phyloP scores from a whole-genome alignment of 2,113 vertebrate species.

The Pelvicachromis taeniatus region DNA sequence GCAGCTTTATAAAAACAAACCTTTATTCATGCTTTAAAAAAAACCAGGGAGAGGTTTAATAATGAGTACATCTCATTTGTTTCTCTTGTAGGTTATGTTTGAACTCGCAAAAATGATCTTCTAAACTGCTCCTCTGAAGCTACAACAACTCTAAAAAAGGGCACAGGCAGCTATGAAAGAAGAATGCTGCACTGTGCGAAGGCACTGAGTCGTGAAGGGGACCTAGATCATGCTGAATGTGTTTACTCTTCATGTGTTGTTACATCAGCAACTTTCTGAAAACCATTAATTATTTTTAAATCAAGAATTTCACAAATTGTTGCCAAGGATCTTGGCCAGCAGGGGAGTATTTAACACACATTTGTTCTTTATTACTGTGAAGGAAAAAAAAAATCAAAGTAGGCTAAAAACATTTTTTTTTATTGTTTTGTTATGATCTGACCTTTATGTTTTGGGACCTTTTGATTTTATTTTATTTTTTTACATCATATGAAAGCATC shows the following conservation, averaged over 20 bases:
- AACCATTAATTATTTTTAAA: background rate
- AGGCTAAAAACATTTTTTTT: background rate
- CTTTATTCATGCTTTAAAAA: background rate
- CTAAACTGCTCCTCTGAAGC: slow-evolving; percentile 50
- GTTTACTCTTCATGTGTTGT: slow-evolving; percentile 29
- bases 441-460: background rate
- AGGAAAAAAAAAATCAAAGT: background rate
- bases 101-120: slow-evolving; percentile 86
- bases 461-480: background rate
- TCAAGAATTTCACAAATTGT: background rate
- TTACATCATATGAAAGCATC: background rate
- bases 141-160: background rate
- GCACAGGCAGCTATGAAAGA: background rate
- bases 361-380: background rate
- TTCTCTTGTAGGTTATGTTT: slow-evolving; percentile 82
- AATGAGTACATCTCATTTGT: background rate
- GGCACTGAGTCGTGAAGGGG: background rate
- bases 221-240: background rate
- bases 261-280: background rate
- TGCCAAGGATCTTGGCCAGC: background rate
- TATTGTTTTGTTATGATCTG: background rate
- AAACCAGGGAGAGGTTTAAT: background rate
- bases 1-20: background rate
- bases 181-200: slow-evolving; percentile 7
- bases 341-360: background rate